A percentile compares a stretch with the other conserved stretches of the same genome.
Conservation (phyloP, 2,888 invertebrate species). For the Netelia melanura region DNA sequence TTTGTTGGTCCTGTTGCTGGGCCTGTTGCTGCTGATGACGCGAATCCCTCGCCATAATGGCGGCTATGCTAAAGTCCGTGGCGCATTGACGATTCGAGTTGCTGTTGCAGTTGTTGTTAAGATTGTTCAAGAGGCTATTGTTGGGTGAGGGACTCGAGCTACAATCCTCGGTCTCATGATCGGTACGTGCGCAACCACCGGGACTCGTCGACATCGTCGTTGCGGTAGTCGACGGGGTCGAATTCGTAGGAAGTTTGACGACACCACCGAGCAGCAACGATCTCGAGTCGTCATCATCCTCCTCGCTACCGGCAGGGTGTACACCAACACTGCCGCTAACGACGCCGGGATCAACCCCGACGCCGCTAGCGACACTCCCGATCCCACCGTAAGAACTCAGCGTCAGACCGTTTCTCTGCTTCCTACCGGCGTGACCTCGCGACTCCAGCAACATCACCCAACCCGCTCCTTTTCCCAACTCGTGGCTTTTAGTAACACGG, state of each 20-base stretch:
- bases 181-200: constrained; percentile 85
- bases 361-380: constrained; percentile 83
- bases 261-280: constrained; percentile 79
- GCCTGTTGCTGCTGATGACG: constrained; percentile 86
- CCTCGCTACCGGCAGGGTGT: constrained; percentile 86
- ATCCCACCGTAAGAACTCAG: constrained; percentile 84
- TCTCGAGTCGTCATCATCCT: constrained; percentile 87
- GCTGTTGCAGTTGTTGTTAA: constrained; percentile 78
- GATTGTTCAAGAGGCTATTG: constrained; percentile 80
- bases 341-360: constrained; percentile 80
- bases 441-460: constrained; percentile 85
- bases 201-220: constrained; percentile 75
- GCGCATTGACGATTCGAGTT: constrained; percentile 91
- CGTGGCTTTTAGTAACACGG: constrained; percentile 82
- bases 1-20: constrained; percentile 86
- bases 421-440: constrained; percentile 84
- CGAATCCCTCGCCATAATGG: constrained; percentile 94
- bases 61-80: constrained; percentile 98
- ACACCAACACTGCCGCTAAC: constrained; percentile 78
- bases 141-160: constrained; percentile 86
- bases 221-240: constrained; percentile 79
- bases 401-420: constrained; percentile 84
- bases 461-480: constrained; percentile 78
- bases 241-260: constrained; percentile 86
- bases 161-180: constrained; percentile 85